Conservation (phyloP, 1,140 invertebrate genomes). For the Eupristina koningsbergeri region DNA sequence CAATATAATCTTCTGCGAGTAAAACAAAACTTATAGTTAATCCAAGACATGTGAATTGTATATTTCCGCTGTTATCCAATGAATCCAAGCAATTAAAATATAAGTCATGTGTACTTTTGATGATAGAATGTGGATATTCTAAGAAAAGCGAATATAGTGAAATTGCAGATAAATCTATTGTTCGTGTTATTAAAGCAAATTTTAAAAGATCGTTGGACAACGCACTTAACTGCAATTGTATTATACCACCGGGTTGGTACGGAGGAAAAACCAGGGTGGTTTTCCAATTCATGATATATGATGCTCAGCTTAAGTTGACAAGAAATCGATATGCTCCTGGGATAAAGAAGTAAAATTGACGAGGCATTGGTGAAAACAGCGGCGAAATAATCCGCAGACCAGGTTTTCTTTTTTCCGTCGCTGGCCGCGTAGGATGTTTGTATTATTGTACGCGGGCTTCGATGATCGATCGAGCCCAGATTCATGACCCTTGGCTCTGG, state of each 20-base stretch:
- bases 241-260: not conserved
- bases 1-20: not conserved
- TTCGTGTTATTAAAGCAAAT: conserved; percentile 28
- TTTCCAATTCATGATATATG: conserved; percentile 48
- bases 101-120: not conserved
- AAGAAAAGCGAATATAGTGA: not conserved
- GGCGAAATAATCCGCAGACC: conserved; percentile 37
- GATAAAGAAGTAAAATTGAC: conserved; percentile 34
- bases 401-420: not conserved
- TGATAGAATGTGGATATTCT: too few species aligned
- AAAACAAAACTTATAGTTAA: not conserved
- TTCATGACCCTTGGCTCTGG: not conserved
- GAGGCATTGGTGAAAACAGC: not conserved
- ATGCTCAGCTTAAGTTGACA: conserved; percentile 38
- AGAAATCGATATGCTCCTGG: conserved; percentile 43
- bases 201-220: conserved; percentile 21
- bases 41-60: not conserved
- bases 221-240: conserved; percentile 49
- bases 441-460: conserved; percentile 3
- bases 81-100: not conserved
- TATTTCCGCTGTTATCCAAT: not conserved
- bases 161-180: conserved; percentile 22
- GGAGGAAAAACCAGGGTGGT: not conserved
- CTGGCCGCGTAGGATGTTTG: conserved; percentile 7
- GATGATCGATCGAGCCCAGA: conserved; percentile 31